These are phyloP conservation scores for Halesus radiatus DNA, from an alignment of 1,140 invertebrate species.

Conservation along the genomic window DNA sequence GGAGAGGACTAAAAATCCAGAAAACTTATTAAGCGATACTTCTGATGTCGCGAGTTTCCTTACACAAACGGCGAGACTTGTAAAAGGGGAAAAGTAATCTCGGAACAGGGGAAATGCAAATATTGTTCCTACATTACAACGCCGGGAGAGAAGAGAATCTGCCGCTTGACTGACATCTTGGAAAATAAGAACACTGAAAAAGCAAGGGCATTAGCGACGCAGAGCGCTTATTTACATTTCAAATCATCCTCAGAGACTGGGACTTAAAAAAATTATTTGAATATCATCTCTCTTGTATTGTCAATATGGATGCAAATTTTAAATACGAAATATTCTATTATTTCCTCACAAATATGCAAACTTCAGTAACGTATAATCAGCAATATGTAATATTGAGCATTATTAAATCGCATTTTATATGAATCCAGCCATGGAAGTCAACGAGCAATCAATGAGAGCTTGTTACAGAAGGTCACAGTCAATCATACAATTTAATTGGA, in stretches of 20 bases:
- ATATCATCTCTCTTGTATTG: constrained; percentile 14
- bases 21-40: constrained; percentile 34
- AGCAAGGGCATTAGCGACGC: background rate
- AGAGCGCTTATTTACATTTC: constrained; percentile 35
- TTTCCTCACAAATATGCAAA: too few species aligned
- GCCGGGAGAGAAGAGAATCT: background rate
- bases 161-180: constrained; percentile 26
- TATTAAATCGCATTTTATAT: too few species aligned
- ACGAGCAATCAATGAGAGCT: too few species aligned
- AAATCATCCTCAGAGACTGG: constrained; percentile 6
- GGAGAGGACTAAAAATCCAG: background rate
- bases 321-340: too few species aligned
- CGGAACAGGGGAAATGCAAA: constrained; percentile 50
- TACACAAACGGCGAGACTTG: constrained; percentile 20
- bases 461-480: too few species aligned
- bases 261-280: constrained; percentile 20
- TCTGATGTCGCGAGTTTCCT: constrained; percentile 17
- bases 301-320: background rate
- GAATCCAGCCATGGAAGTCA: too few species aligned
- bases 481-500: too few species aligned
- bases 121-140: constrained; percentile 51
- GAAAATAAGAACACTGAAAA: constrained; percentile 1
- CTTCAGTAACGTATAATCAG: too few species aligned
- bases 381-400: too few species aligned
- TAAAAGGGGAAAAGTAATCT: constrained; percentile 44